Base-by-base conservation (phyloP, 2,888 invertebrate genomes). In the Laothoe populi region DNA sequence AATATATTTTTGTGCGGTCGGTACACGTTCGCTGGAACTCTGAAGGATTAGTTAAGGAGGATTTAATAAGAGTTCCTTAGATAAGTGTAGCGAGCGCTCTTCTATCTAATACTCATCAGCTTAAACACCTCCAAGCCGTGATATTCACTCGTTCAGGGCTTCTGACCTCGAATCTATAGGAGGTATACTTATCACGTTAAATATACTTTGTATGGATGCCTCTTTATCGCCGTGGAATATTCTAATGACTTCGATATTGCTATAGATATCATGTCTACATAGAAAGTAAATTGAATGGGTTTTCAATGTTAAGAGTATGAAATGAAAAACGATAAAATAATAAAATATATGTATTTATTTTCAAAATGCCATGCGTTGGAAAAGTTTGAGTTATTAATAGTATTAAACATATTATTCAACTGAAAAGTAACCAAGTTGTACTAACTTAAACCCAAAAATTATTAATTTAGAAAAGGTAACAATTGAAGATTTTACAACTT, bases 41-140 rank as follows among this genome's bases (percentile, higher is more conserved):
- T 81, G 81, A 86, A 84, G 89, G 90, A 91, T 91, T 90, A 90
- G 90, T 88, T 87, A 85, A 88, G 86, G 83, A 88, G 88, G 90
- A 88, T 90, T 90, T 90, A 91, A 90, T 91, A 91, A 89, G 90
- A 90, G 88, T 87, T 88, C 78, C 84, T 87, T 80, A 88, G 88
- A 86, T 88, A 88, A 89, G 88, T 87, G 87, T 84, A 82, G 84
- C 84, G 79, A 82, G 81, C 80, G 80, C 79, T 73, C 78, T 81
- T 71, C 78, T 82, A 81, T 82, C 84, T 82, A 80, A 84, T 76
- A 72, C 81, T 81, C 80, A 77, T 83, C 84, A 83, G 77, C 78
- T 83, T 77, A 76, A 83, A 80, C 79, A 79, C 81, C 77, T 78
- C 19, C 42, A 42, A 60, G 49, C 49, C 42, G 62, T 62, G 62